Evolutionary conservation across 1,140 invertebrate genomes (phyloP).

Genomic region (Campoletis sonorensis): DNA sequence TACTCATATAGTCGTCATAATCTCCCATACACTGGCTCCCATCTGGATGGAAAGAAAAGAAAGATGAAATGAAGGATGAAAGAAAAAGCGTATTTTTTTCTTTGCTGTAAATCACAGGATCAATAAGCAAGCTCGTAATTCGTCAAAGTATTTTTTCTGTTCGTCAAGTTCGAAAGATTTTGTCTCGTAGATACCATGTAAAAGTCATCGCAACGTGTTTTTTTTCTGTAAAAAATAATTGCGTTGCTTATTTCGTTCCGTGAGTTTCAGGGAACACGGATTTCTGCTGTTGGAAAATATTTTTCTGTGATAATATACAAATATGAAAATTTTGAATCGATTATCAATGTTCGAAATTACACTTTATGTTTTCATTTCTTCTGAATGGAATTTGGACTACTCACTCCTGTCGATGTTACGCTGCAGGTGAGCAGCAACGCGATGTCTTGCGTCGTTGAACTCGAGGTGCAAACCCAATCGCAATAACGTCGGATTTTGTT

Average conservation of each 20-base stretch:
- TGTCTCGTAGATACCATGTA: neutral
- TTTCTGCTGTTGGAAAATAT: neutral
- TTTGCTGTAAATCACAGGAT: neutral
- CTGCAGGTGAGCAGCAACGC: slow-evolving; percentile 94
- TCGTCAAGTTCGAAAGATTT: slow-evolving; percentile 1
- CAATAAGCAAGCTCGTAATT: neutral
- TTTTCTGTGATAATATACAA: neutral
- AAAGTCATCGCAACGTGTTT: neutral
- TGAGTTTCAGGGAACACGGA: neutral
- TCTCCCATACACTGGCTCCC: slow-evolving; percentile 76
- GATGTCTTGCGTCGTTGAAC: slow-evolving; percentile 96
- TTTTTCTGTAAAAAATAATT: no score
- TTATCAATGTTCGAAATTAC: neutral
- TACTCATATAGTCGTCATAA: slow-evolving; percentile 71
- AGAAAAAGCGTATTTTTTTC: slow-evolving; percentile 25
- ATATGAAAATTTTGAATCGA: neutral
- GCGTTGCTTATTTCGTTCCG: neutral
- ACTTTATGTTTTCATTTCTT: neutral
- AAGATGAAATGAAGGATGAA: slow-evolving; percentile 20
- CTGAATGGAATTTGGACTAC: slow-evolving; percentile 61
- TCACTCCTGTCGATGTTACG: slow-evolving; percentile 98
- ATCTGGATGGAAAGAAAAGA: slow-evolving; percentile 68
- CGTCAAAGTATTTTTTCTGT: neutral
- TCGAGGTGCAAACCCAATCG: slow-evolving; percentile 96
- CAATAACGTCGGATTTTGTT: slow-evolving; percentile 94